phyloP scores from a whole-genome alignment of 2,113 vertebrate genomes.

The Ailuropoda melanoleuca region DNA sequence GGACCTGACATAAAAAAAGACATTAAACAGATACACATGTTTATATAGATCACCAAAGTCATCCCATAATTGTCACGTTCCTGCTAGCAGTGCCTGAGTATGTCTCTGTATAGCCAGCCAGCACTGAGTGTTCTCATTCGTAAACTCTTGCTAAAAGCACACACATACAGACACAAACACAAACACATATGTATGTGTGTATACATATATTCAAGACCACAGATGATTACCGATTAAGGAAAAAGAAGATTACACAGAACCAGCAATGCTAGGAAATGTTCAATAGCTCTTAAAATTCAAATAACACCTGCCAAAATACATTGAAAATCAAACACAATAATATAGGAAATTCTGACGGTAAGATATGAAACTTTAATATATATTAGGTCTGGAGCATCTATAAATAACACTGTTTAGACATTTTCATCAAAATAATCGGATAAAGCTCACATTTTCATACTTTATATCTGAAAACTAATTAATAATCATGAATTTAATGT shows the following conservation, averaged over 20 bases:
- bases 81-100: background rate
- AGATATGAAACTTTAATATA: conserved; percentile 83
- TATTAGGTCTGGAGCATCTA: conserved; percentile 78
- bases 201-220: background rate
- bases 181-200: too few relatives aligned
- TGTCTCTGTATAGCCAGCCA: background rate
- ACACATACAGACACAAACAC: background rate
- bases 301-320: conserved; percentile 80
- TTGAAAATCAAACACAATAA: conserved; percentile 80
- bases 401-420: conserved; percentile 82
- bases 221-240: background rate
- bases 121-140: background rate
- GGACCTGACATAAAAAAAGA: background rate
- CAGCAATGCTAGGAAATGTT: conserved; percentile 70
- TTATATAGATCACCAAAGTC: background rate
- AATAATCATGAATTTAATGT: conserved; percentile 74
- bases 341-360: conserved; percentile 69
- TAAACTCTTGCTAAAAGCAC: background rate
- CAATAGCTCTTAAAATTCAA: conserved; percentile 71
- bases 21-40: background rate
- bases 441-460: conserved; percentile 77
- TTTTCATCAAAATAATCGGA: conserved; percentile 81
- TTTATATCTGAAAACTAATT: conserved; percentile 79
- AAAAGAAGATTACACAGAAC: conserved; percentile 57
- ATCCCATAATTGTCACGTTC: background rate